Base-by-base conservation (phyloP, 92 coral and sea anemone genomes). In the Epizoanthus stellaris region DNA sequence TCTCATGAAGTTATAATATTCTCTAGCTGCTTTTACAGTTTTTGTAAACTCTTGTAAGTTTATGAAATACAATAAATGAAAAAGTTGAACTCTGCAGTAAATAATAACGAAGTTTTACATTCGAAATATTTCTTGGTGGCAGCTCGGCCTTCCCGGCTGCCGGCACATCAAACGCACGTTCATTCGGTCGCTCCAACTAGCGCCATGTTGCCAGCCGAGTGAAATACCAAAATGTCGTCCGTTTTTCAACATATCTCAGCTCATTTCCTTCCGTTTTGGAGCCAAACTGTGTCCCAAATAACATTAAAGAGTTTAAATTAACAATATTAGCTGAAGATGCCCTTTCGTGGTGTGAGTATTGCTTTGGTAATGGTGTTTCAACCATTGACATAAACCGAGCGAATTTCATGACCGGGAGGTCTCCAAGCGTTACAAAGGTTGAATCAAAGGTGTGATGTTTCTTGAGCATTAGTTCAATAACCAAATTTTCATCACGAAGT, bases 231-330 rank as follows among this genome's bases (percentile, higher is more conserved):
- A 79, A 64, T 79, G 83, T 56, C 83, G 56, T 43, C 71, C 21
- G 20, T 79, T 75, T 79, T 45, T 45, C 61, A 79, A 21, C 59
- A 62, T 43, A 62, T 62, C 58, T 62, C 25, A 79, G 83, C 83
- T 62, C 82, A 77, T 77, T 77, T 79, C 72, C 83, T 79, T 79
- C 72, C 83, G 83, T 79, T 79, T 45, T 79, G 72, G 83, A 79
- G 67, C 83, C 83, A 79, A 79, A 79, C 83, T 79, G 72, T 79
- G 83, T 45, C 65, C 45, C 73, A 79, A 79, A 63, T 52, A 79
- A 43, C 40, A 42, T 62, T 64, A 79, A 79, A 63, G 83, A 79
- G 71, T 79, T 19, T 59, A 79, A 79, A 62, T 79, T 63, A 64
- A 62, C 57, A 16, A 42, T 40, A 64, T 79, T 79, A 1, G 40